These are phyloP conservation scores for Rhea americana DNA, from an alignment of 2,113 vertebrate genomes.

Conservation along the genomic window DNA sequence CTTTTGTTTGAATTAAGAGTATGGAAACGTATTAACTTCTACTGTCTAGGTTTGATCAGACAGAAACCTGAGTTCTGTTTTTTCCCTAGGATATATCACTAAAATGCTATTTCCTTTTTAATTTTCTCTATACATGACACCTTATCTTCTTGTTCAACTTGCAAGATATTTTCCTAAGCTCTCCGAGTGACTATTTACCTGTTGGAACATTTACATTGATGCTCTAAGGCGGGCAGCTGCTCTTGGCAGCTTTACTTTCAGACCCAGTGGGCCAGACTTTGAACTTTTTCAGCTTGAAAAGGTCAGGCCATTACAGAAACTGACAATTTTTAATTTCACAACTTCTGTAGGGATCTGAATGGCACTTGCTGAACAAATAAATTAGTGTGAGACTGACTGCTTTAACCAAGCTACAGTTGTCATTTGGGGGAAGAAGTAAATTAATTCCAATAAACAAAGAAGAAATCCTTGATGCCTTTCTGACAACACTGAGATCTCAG, in stretches of 20 bases:
- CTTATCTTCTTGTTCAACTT: slow-evolving; percentile 25
- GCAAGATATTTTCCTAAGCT: slow-evolving; percentile 24
- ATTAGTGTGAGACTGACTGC: slow-evolving; percentile 52
- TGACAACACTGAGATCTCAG: slow-evolving; percentile 30
- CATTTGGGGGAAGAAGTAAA: slow-evolving; percentile 56
- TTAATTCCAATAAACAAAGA: slow-evolving; percentile 61
- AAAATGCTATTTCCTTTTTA: slow-evolving; percentile 33
- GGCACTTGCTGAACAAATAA: slow-evolving; percentile 64
- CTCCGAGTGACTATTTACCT: slow-evolving; percentile 66
- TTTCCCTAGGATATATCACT: slow-evolving; percentile 19
- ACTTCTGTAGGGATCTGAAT: slow-evolving; percentile 61
- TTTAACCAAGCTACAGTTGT: slow-evolving; percentile 38
- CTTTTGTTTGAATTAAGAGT: background rate
- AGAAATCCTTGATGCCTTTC: slow-evolving; percentile 14
- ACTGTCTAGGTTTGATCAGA: background rate
- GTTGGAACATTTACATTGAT: slow-evolving; percentile 63
- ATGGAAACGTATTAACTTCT: slow-evolving; percentile 9
- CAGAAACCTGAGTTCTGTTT: background rate
- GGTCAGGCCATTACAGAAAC: slow-evolving; percentile 61
- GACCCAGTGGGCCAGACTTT: slow-evolving; percentile 37
- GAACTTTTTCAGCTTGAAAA: slow-evolving; percentile 67
- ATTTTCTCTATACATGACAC: slow-evolving; percentile 15
- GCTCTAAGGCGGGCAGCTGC: slow-evolving; percentile 22
- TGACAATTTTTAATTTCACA: slow-evolving; percentile 75
- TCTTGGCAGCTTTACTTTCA: slow-evolving; percentile 40